Conservation (phyloP, 2,113 vertebrate species). For the Leuciscus idus region DNA sequence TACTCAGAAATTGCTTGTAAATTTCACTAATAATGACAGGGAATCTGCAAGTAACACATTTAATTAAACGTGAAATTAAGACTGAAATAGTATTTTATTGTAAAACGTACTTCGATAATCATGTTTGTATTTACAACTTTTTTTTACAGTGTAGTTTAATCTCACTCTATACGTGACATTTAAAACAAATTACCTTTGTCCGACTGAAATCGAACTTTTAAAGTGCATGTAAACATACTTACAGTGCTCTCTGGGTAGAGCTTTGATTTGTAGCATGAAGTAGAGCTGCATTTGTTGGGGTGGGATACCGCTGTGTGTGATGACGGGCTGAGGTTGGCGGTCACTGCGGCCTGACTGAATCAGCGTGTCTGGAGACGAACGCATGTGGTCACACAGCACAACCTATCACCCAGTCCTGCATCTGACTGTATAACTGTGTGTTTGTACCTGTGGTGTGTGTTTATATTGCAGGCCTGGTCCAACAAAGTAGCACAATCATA, state of each 20-base stretch:
- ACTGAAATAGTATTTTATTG: too few relatives aligned
- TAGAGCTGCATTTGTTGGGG: neutral
- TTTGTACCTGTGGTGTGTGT: neutral
- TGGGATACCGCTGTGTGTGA: neutral
- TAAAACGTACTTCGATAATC: too few relatives aligned
- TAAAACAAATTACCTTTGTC: neutral
- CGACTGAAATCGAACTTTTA: neutral
- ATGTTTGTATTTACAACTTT: too few relatives aligned
- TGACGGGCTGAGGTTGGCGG: neutral
- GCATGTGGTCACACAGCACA: conserved; percentile 39
- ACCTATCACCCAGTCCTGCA: neutral
- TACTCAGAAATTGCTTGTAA: too few relatives aligned
- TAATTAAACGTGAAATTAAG: too few relatives aligned
- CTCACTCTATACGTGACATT: neutral
- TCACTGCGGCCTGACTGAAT: neutral
- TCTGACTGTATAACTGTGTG: neutral
- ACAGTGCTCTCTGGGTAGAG: neutral
- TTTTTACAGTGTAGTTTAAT: too few relatives aligned
- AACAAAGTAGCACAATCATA: neutral
- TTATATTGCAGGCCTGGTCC: conserved; percentile 7
- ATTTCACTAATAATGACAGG: too few relatives aligned
- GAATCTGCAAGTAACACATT: too few relatives aligned
- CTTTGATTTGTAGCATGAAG: neutral
- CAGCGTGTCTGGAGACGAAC: neutral
- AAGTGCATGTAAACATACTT: neutral